Conservation (phyloP, 2,113 vertebrate species). For the Bungarus multicinctus region DNA sequence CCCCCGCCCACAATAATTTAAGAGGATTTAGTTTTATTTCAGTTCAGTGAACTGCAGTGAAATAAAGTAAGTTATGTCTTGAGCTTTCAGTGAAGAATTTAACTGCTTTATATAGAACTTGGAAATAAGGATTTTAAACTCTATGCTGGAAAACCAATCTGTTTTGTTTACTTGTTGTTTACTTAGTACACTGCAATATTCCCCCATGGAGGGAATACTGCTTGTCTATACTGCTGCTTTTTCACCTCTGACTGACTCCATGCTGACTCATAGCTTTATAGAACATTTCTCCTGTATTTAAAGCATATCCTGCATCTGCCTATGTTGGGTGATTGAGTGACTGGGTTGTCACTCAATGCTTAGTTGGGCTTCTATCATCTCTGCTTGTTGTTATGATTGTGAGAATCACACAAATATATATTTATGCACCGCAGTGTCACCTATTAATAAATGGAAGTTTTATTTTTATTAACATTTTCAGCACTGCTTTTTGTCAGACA, state of each 20-base stretch:
- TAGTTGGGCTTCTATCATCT: neutral
- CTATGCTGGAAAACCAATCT: neutral
- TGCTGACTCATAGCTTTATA: neutral
- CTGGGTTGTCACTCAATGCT: neutral
- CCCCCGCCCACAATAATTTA: neutral
- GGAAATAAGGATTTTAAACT: neutral
- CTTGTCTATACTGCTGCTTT: neutral
- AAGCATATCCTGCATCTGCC: neutral
- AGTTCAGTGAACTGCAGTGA: neutral
- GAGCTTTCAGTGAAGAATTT: neutral
- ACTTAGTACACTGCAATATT: neutral
- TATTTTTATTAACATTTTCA: neutral
- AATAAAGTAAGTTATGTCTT: neutral
- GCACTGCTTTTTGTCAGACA: neutral
- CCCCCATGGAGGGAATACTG: neutral
- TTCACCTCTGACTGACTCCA: neutral
- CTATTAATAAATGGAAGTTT: neutral
- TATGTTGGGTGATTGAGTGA: neutral
- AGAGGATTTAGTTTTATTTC: neutral
- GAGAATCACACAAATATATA: neutral
- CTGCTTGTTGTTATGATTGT: neutral
- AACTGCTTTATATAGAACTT: neutral
- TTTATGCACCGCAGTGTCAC: neutral
- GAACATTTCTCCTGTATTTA: neutral
- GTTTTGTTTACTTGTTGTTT: neutral